phyloP scores from a whole-genome alignment of 2,797 vertebrate species.

The Sebastes alutus region DNA sequence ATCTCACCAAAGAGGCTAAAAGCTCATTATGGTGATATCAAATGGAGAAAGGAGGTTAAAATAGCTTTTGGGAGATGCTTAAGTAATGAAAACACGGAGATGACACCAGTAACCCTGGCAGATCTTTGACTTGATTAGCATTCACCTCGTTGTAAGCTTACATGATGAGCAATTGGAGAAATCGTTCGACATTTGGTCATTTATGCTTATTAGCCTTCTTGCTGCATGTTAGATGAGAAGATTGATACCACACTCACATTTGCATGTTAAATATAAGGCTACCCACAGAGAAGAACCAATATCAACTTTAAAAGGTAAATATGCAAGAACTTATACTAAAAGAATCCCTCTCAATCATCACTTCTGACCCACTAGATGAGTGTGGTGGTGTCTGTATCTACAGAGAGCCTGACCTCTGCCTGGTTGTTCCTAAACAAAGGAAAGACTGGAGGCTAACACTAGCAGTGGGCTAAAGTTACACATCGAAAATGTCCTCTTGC shows the following conservation, averaged over 20 bases:
- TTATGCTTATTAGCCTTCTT: not conserved
- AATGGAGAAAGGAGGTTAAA: conserved; percentile 8
- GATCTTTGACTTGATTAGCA: not conserved
- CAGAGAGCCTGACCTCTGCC: no score
- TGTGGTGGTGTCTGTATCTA: no score
- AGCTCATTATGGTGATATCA: not conserved
- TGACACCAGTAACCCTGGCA: not conserved
- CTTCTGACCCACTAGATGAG: no score
- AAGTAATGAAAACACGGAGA: conserved; percentile 5
- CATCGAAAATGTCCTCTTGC: no score
- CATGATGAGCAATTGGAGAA: not conserved
- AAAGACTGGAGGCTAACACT: no score
- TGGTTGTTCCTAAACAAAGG: no score
- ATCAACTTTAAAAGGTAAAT: no score
- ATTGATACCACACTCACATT: not conserved
- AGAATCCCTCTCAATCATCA: no score
- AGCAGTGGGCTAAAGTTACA: no score
- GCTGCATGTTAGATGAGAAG: not conserved
- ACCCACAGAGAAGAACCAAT: not conserved
- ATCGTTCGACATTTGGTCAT: not conserved
- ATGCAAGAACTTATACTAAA: no score
- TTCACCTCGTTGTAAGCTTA: not conserved
- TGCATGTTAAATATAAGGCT: not conserved
- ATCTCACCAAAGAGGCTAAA: conserved; percentile 14
- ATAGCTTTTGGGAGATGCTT: not conserved